These are phyloP conservation scores for Diachasma alloeum DNA, from an alignment of 1,140 invertebrate species.

Conservation along the genomic window DNA sequence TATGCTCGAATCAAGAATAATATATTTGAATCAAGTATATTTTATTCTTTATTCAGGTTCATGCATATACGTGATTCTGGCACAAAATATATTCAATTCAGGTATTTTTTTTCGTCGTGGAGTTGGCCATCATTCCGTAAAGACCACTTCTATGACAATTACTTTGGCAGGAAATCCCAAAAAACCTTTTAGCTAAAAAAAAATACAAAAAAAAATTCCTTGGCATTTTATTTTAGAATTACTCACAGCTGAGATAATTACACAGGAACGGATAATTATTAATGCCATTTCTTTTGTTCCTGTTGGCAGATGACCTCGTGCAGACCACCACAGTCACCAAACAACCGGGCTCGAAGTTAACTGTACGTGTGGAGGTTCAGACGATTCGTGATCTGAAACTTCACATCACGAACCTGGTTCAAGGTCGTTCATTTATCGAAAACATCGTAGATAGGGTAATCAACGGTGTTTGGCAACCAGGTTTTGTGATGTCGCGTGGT, in stretches of 20 bases:
- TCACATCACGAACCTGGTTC: slow-evolving; percentile 77
- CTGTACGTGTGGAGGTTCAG: slow-evolving; percentile 76
- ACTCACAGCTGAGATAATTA: neutral
- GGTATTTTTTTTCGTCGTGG: too few relatives aligned
- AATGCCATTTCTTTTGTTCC: slow-evolving; percentile 22
- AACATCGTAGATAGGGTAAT: slow-evolving; percentile 72
- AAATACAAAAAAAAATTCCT: too few relatives aligned
- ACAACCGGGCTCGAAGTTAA: slow-evolving; percentile 65
- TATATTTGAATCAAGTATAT: too few relatives aligned
- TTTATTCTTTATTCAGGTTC: too few relatives aligned
- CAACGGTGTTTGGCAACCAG: slow-evolving; percentile 80
- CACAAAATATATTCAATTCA: too few relatives aligned
- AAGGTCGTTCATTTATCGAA: slow-evolving; percentile 73
- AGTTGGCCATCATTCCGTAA: too few relatives aligned
- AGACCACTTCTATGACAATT: too few relatives aligned
- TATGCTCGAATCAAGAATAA: too few relatives aligned
- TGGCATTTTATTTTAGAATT: too few relatives aligned
- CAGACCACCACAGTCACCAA: slow-evolving; percentile 79
- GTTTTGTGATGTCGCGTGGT: slow-evolving; percentile 75
- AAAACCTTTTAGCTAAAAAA: too few relatives aligned
- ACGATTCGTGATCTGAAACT: slow-evolving; percentile 78
- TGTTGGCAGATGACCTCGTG: slow-evolving; percentile 50
- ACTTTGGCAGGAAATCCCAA: too few relatives aligned
- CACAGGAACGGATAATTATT: neutral
- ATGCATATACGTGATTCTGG: too few relatives aligned